Evolutionary conservation across 2,797 vertebrate genomes (phyloP).

Genomic region (Graptemys geographica): DNA sequence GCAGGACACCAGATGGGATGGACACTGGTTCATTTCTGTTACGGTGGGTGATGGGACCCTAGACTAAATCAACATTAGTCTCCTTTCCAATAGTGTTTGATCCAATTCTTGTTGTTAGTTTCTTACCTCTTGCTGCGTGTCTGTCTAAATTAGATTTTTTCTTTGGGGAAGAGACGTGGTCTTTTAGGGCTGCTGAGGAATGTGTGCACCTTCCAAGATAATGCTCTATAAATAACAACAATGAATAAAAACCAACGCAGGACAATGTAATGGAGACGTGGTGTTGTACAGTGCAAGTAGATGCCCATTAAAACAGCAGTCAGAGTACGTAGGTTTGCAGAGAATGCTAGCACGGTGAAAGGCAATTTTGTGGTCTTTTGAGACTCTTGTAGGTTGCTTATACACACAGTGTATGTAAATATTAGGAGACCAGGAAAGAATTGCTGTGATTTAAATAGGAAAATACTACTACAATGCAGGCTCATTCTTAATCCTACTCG

Average conservation of each 20-base stretch:
- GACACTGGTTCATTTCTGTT: background rate
- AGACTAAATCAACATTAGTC: background rate
- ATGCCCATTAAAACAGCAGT: rapidly evolving
- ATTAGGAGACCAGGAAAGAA: constrained; percentile 19
- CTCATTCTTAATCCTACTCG: constrained; percentile 52
- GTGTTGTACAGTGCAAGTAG: rapidly evolving
- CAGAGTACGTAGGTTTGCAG: rapidly evolving
- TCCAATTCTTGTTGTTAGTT: background rate
- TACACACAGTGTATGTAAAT: constrained; percentile 16
- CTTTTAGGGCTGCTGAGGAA: background rate
- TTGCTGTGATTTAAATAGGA: constrained; percentile 35
- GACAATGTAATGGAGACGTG: background rate
- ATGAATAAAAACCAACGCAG: background rate
- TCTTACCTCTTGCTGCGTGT: background rate
- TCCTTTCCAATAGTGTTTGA: background rate
- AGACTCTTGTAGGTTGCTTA: background rate
- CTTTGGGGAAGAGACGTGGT: background rate
- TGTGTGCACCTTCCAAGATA: background rate
- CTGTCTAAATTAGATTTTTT: background rate
- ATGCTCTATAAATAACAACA: background rate
- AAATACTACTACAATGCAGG: constrained; percentile 63
- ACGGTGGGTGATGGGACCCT: background rate
- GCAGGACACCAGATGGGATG: background rate
- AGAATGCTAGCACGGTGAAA: background rate
- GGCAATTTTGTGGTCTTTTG: background rate